A percentile compares a stretch with the other conserved stretches of the same genome.
Conservation (phyloP, 1,140 invertebrate species). For the Prorops nasuta region DNA sequence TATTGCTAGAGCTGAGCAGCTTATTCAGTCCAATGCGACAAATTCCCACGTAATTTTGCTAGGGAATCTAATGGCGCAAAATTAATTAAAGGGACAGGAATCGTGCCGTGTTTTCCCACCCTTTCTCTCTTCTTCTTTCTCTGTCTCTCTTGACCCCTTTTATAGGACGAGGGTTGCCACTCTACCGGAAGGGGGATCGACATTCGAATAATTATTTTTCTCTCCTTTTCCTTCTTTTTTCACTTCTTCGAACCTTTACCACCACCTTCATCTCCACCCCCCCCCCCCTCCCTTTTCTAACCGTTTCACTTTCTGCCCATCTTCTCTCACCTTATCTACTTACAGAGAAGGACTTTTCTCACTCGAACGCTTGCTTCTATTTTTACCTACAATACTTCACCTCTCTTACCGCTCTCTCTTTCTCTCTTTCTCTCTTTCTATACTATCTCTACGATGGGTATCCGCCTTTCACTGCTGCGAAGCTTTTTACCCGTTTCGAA, state of each 20-base stretch:
- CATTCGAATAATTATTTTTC: not conserved
- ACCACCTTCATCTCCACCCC: not conserved
- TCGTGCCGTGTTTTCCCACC: not conserved
- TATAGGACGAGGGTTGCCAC: not conserved
- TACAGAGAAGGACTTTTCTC: too few species aligned
- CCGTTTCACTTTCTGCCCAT: too few species aligned
- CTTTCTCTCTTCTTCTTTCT: not conserved
- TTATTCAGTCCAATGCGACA: not conserved
- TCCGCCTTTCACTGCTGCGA: too few species aligned
- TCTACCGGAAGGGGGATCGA: not conserved
- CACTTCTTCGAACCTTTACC: not conserved
- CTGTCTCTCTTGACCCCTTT: not conserved
- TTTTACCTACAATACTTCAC: too few species aligned
- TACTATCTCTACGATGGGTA: too few species aligned
- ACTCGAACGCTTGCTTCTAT: too few species aligned
- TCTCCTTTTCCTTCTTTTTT: not conserved
- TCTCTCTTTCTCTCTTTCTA: too few species aligned
- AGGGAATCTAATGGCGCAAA: not conserved
- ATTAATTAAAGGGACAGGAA: constrained; percentile 12
- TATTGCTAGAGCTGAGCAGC: not conserved
- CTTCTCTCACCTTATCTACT: too few species aligned
- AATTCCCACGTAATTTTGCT: constrained; percentile 3
- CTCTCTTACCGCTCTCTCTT: too few species aligned
- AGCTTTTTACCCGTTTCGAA: too few species aligned
- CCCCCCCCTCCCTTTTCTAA: not conserved